Evolutionary conservation across 2,113 vertebrate genomes (phyloP).

Genomic region (Clarias gariepinus): DNA sequence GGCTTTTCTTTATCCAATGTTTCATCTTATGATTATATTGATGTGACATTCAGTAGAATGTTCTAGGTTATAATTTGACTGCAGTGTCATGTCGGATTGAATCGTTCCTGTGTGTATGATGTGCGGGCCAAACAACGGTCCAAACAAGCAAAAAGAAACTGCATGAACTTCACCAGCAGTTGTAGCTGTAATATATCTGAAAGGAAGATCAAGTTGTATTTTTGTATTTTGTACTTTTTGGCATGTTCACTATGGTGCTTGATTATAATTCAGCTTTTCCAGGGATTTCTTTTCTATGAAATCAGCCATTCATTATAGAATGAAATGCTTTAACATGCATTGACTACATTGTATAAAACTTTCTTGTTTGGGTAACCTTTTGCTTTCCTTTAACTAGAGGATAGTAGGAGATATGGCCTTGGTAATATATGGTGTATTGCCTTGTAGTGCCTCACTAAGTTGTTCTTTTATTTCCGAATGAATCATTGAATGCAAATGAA

Average conservation of each 20-base stretch:
- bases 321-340: slow-evolving; percentile 28
- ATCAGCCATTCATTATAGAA: slow-evolving; percentile 14
- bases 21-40: slow-evolving; percentile 38
- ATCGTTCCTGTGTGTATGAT: slow-evolving; percentile 27
- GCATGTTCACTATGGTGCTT: slow-evolving; percentile 22
- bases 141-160: slow-evolving; percentile 23
- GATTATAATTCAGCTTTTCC: slow-evolving; percentile 35
- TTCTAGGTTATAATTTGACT: slow-evolving; percentile 40
- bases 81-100: slow-evolving; percentile 19
- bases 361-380: slow-evolving; percentile 15
- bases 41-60: slow-evolving; percentile 39
- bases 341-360: slow-evolving; percentile 17
- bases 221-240: slow-evolving; percentile 37
- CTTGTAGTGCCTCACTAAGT: slow-evolving; percentile 35
- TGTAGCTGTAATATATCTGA: slow-evolving; percentile 19
- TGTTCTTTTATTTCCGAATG: slow-evolving; percentile 22
- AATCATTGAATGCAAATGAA: slow-evolving; percentile 20
- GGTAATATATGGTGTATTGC: neutral
- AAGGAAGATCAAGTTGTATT: slow-evolving; percentile 39
- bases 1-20: slow-evolving; percentile 18
- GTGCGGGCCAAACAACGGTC: slow-evolving; percentile 36
- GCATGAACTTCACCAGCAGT: slow-evolving; percentile 18
- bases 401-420: neutral
- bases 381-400: neutral
- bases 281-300: slow-evolving; percentile 32